Evolutionary conservation across 2,888 invertebrate species (phyloP).

Genomic region (Heliconius aoede): DNA sequence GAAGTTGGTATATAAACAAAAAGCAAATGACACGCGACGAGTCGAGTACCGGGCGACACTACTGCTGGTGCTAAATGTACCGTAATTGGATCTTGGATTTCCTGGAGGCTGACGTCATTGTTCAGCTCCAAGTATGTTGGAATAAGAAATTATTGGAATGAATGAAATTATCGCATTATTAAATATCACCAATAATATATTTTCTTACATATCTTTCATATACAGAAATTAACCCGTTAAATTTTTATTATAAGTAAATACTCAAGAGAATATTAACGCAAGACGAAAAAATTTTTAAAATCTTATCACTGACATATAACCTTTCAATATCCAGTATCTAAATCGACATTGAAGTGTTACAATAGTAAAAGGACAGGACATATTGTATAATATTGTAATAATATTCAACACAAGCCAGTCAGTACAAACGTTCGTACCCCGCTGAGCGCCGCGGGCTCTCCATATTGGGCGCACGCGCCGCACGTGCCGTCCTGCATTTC

Average conservation of each 20-base stretch:
- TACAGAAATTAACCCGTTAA: too few species aligned
- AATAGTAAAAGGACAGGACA: constrained; percentile 32
- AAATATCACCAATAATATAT: too few species aligned
- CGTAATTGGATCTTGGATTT: constrained; percentile 78
- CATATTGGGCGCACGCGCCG: constrained; percentile 62
- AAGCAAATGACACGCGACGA: constrained; percentile 69
- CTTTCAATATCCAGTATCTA: not conserved
- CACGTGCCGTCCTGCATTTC: constrained; percentile 58
- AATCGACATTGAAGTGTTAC: constrained; percentile 21
- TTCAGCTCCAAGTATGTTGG: constrained; percentile 45
- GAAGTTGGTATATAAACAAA: constrained; percentile 77
- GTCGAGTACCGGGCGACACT: constrained; percentile 54
- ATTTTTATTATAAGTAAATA: too few species aligned
- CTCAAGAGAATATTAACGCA: not conserved
- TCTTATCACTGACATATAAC: not conserved
- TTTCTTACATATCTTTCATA: too few species aligned
- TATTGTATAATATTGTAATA: constrained; percentile 43
- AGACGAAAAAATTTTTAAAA: not conserved
- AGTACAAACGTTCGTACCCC: constrained; percentile 48
- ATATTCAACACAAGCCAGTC: constrained; percentile 43
- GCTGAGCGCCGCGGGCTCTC: constrained; percentile 62
- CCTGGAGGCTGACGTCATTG: constrained; percentile 49
- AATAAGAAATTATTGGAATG: constrained; percentile 4
- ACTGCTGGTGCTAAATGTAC: constrained; percentile 74
- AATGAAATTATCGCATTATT: too few species aligned